These are phyloP conservation scores for Ernsta delagoae DNA, from an alignment of 2,888 invertebrate genomes.

Conservation along the genomic window DNA sequence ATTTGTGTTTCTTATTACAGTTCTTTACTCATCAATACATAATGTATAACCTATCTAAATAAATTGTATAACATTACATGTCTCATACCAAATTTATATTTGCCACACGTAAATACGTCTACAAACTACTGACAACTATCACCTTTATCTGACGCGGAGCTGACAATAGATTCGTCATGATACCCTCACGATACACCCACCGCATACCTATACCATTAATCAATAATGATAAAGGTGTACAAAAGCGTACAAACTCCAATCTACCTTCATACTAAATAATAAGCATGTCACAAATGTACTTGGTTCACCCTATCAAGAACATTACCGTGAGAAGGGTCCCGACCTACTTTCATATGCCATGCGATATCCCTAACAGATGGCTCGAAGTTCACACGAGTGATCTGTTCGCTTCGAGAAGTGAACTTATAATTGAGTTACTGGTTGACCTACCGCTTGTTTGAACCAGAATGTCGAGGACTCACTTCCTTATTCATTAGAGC, in stretches of 20 bases:
- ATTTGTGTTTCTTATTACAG: too few relatives aligned
- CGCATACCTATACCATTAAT: neutral
- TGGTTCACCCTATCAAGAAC: conserved; percentile 2
- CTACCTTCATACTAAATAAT: neutral
- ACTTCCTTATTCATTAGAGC: neutral
- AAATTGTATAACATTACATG: too few relatives aligned
- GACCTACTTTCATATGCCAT: conserved; percentile 14
- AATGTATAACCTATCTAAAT: too few relatives aligned
- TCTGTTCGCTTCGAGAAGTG: conserved; percentile 6
- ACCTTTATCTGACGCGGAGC: neutral
- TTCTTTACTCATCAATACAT: too few relatives aligned
- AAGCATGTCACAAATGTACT: conserved; percentile 6
- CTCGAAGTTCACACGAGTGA: conserved; percentile 9
- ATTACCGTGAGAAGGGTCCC: conserved; percentile 3
- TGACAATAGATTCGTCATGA: neutral
- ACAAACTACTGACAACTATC: neutral
- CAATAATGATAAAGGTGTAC: neutral
- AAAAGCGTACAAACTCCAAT: neutral
- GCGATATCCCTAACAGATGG: conserved; percentile 11
- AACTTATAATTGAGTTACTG: conserved; percentile 13
- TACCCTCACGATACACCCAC: neutral
- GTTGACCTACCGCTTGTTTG: conserved; percentile 2
- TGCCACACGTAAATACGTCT: neutral
- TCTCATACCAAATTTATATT: neutral
- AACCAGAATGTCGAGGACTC: neutral